Base-by-base conservation (phyloP, 2,888 invertebrate genomes). In the Terebella lapidaria region DNA sequence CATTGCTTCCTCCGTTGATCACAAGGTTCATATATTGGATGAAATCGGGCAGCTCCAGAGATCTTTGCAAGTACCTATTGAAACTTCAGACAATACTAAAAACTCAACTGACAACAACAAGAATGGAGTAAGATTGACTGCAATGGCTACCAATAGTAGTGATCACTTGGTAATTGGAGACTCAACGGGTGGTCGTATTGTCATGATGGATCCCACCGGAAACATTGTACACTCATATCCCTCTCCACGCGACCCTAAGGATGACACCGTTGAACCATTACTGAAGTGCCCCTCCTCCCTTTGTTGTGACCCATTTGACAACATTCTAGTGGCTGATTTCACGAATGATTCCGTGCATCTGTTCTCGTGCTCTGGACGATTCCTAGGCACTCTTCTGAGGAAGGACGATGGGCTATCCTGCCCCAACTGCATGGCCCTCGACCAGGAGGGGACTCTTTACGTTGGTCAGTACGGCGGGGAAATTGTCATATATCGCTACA, bases 241-340 rank as follows among this genome's bases (percentile, higher is more conserved):
- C n/a, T n/a, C n/a, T n/a, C n/a, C n/a, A n/a, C n/a, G n/a, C n/a
- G n/a, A n/a, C n/a, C n/a, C n/a, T n/a, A n/a, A n/a, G n/a, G n/a
- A n/a, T n/a, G n/a, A n/a, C n/a, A n/a, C n/a, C n/a, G n/a, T n/a
- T 35, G n/a, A 15, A n/a, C 42, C 42, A 15, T n/a, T n/a, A 5
- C 47, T 64, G 46, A 59, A 59, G 27, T 64, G 64, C 35, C 59
- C 62, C 5, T 62, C 62, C 18, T 56, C 64, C 3, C 47, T 64
- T 10, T 60, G 60, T 56, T 62, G 60, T 58, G 64, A 64, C 47
- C 54, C 57, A 18, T 64, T 62, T 54, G 46, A 58, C 46, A 64
- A 64, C 49, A 59, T 64, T n/a, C 57, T 64, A 5, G 60, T 64
- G 18, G 64, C 64, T 15, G 64, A 64, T 51, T 64, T 64, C 49